Percentiles rank a stretch among this genome's conserved stretches.
These are phyloP conservation scores for Andrena cerasifolii DNA, from an alignment of 1,140 invertebrate genomes.

Conservation along the genomic window DNA sequence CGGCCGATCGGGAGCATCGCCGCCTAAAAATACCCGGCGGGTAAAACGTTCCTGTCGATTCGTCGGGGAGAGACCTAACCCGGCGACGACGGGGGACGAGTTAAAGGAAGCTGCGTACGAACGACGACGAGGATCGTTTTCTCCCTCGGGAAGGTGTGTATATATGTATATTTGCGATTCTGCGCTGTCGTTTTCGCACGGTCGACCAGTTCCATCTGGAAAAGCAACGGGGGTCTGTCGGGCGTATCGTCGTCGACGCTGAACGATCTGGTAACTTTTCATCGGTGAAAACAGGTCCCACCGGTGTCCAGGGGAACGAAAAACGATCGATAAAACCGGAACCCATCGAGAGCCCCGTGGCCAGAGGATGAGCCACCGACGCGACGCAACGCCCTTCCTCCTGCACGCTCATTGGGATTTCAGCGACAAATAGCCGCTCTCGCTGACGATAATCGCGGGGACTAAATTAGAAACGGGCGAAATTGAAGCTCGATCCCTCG, in stretches of 20 bases:
- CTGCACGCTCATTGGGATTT: not conserved
- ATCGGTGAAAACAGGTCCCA: constrained; percentile 61
- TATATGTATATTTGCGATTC: not conserved
- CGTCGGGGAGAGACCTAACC: too few species aligned
- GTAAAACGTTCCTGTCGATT: too few species aligned
- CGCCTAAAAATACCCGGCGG: not conserved
- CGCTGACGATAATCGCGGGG: not conserved
- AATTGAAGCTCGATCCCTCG: not conserved
- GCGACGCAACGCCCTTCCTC: too few species aligned
- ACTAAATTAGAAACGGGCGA: constrained; percentile 21
- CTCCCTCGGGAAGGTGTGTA: too few species aligned
- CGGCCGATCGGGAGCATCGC: not conserved
- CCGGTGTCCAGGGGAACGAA: constrained; percentile 42
- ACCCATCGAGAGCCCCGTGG: constrained; percentile 26
- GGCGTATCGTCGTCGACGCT: constrained; percentile 43
- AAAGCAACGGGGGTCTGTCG: constrained; percentile 60
- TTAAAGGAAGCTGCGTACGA: too few species aligned
- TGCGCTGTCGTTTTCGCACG: constrained; percentile 36
- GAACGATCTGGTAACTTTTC: constrained; percentile 64
- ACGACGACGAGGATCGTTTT: not conserved
- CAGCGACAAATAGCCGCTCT: constrained; percentile 35
- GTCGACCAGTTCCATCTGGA: constrained; percentile 49
- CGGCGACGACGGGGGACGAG: too few species aligned
- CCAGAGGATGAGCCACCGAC: constrained; percentile 12
- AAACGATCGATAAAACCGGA: constrained; percentile 63